phyloP scores from a whole-genome alignment of 2,113 vertebrate genomes.

The Coregonus clupeaformis region DNA sequence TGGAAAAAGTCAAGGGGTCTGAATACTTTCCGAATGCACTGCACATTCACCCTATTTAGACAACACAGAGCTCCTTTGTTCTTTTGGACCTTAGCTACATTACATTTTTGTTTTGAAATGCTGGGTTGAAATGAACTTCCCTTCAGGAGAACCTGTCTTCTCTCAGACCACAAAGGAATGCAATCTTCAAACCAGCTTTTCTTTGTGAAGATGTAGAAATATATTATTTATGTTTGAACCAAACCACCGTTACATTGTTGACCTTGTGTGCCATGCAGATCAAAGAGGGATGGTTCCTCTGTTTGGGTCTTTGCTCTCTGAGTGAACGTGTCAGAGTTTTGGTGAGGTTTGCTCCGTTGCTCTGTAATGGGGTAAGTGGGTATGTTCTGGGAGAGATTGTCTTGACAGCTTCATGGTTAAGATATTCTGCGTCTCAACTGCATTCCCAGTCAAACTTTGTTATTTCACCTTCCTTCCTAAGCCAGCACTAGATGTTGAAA shows the following conservation, averaged over 20 bases:
- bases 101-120: conserved; percentile 46
- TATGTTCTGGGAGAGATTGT: conserved; percentile 17
- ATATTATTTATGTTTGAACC: conserved; percentile 49
- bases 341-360: conserved; percentile 19
- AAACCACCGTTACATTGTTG: conserved; percentile 44
- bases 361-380: conserved; percentile 17
- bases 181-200: conserved; percentile 38
- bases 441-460: not conserved
- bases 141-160: conserved; percentile 41
- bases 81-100: conserved; percentile 13
- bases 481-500: not conserved
- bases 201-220: conserved; percentile 37
- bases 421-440: not conserved
- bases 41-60: conserved; percentile 1
- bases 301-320: conserved; percentile 30
- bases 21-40: conserved; percentile 16
- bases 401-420: conserved; percentile 19
- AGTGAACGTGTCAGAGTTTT: conserved; percentile 23
- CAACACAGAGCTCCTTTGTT: conserved; percentile 50
- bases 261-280: conserved; percentile 42
- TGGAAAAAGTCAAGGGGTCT: too few species aligned
- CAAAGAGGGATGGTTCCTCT: conserved; percentile 44
- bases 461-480: not conserved
- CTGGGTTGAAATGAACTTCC: conserved; percentile 38
- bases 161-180: conserved; percentile 37